phyloP scores from a whole-genome alignment of 2,113 vertebrate species.

The Pseudopipra pipra region DNA sequence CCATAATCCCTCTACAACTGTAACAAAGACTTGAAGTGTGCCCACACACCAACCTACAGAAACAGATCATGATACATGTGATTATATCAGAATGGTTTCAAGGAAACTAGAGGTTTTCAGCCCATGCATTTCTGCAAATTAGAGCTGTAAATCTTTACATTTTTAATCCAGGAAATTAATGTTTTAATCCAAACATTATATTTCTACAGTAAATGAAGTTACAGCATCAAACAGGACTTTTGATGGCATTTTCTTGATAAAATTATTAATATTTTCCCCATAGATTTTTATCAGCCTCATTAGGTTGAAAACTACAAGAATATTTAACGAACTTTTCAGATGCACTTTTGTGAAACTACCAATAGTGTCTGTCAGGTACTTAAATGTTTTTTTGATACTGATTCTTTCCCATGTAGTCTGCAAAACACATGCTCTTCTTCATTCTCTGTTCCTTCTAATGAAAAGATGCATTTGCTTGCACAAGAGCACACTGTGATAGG shows the following conservation, averaged over 20 bases:
- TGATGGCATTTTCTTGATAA: not conserved
- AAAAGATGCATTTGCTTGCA: not conserved
- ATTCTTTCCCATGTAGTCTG: not conserved
- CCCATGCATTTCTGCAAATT: not conserved
- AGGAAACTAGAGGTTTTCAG: not conserved
- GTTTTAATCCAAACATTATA: not conserved
- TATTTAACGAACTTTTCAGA: not conserved
- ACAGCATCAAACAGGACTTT: not conserved
- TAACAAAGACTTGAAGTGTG: not conserved
- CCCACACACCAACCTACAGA: not conserved
- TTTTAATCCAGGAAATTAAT: not conserved
- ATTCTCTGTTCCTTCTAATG: not conserved
- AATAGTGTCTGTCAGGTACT: not conserved
- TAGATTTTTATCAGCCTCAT: not conserved
- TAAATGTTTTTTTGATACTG: not conserved
- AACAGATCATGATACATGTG: not conserved
- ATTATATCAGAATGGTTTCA: not conserved
- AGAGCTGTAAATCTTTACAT: not conserved
- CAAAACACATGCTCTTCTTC: not conserved
- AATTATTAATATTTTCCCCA: not conserved
- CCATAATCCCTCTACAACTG: not conserved
- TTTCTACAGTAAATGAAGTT: not conserved
- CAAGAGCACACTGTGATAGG: not conserved
- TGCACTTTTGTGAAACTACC: not conserved
- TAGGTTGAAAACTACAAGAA: not conserved